Conservation (phyloP, 2,113 vertebrate species). For the Rutilus rutilus region DNA sequence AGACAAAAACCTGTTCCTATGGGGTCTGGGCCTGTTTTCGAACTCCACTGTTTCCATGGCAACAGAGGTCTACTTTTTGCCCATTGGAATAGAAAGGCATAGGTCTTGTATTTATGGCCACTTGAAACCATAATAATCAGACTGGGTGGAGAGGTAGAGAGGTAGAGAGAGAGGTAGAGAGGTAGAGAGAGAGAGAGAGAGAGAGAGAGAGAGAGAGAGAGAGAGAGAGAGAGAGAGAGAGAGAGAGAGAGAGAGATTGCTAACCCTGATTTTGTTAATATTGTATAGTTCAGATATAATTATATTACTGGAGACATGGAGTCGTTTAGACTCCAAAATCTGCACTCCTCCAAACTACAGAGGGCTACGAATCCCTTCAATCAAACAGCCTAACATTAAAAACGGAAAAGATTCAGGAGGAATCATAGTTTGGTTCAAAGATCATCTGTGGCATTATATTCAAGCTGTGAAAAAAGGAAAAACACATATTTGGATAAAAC, state of each 20-base stretch:
- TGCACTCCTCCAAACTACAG: not conserved
- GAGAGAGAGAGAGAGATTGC: no score
- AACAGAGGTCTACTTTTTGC: slow-evolving; percentile 73
- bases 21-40: slow-evolving; percentile 69
- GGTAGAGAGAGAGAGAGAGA: no score
- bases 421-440: not conserved
- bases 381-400: not conserved
- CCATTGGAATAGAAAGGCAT: slow-evolving; percentile 48
- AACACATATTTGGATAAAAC: not conserved
- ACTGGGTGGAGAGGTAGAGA: not conserved
- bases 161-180: no score
- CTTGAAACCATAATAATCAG: slow-evolving; percentile 41
- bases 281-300: no score
- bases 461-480: not conserved
- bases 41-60: slow-evolving; percentile 76
- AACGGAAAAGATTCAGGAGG: not conserved
- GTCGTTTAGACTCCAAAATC: not conserved
- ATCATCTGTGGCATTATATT: not conserved
- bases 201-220: not conserved
- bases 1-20: slow-evolving; percentile 71
- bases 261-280: no score
- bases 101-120: slow-evolving; percentile 37
- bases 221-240: no score
- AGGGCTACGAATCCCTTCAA: not conserved
- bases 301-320: not conserved